Conservation (phyloP, 1,140 invertebrate genomes). For the Panonychus citri region DNA sequence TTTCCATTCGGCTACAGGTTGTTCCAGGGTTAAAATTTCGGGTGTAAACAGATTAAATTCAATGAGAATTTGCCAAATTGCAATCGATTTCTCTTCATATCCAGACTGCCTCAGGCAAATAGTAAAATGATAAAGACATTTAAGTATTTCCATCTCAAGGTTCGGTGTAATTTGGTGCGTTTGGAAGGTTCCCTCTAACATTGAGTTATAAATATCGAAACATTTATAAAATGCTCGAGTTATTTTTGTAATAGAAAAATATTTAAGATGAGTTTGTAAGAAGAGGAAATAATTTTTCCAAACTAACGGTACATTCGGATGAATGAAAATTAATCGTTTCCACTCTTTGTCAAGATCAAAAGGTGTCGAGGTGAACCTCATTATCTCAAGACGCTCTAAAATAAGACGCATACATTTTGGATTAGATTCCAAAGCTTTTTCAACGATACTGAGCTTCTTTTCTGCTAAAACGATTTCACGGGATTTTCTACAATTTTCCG, state of each 20-base stretch:
- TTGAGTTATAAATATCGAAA: slow-evolving; percentile 18
- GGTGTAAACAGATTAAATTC: slow-evolving; percentile 28
- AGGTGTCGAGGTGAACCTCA: slow-evolving; percentile 20
- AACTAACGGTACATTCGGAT: slow-evolving; percentile 22
- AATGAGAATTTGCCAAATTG: slow-evolving; percentile 25
- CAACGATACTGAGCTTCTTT: slow-evolving; percentile 26
- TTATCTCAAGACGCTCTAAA: slow-evolving; percentile 22
- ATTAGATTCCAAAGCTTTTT: slow-evolving; percentile 26
- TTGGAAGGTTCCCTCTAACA: slow-evolving; percentile 17
- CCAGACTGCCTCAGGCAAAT: slow-evolving; percentile 21
- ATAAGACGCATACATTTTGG: slow-evolving; percentile 22
- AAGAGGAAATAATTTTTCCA: slow-evolving; percentile 25
- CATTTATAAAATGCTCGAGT: slow-evolving; percentile 18
- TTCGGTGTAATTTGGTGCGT: slow-evolving; percentile 16
- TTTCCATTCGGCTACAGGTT: slow-evolving; percentile 15
- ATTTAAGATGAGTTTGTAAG: slow-evolving; percentile 21
- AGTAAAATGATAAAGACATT: slow-evolving; percentile 23
- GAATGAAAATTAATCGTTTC: slow-evolving; percentile 24
- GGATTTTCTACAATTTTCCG: slow-evolving; percentile 8
- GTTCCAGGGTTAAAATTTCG: slow-evolving; percentile 4
- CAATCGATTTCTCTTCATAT: slow-evolving; percentile 26
- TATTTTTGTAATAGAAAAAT: slow-evolving; percentile 18
- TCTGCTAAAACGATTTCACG: slow-evolving; percentile 19
- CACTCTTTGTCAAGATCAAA: slow-evolving; percentile 22
- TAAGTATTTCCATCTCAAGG: slow-evolving; percentile 17